Conservation (phyloP, 1,140 invertebrate genomes). For the Achroia grisella region DNA sequence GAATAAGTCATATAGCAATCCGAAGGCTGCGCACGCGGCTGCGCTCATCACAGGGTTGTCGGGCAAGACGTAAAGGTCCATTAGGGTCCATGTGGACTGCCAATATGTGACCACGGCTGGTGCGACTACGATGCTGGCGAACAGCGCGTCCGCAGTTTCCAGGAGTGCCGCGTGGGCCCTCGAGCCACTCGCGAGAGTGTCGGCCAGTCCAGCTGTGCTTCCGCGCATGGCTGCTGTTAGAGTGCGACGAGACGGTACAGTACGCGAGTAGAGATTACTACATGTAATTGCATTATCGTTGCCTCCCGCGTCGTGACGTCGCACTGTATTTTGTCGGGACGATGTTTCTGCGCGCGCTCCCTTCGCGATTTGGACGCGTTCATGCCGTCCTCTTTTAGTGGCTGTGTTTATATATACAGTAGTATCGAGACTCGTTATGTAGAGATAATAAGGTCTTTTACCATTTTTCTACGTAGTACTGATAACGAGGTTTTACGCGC, state of each 20-base stretch:
- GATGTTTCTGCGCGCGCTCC: neutral
- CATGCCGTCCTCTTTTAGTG: neutral
- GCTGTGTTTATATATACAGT: too few species aligned
- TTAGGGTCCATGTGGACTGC: conserved; percentile 88
- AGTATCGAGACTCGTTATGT: neutral
- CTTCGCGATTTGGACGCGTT: conserved; percentile 11
- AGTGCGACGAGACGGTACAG: conserved; percentile 36
- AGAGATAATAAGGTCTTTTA: conserved; percentile 9
- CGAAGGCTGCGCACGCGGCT: conserved; percentile 79
- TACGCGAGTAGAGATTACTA: conserved; percentile 43
- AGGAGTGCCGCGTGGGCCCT: conserved; percentile 76
- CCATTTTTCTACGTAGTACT: conserved; percentile 1
- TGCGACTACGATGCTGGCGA: conserved; percentile 82
- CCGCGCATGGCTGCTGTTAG: conserved; percentile 71
- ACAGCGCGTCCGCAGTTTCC: conserved; percentile 79
- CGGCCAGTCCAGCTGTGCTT: conserved; percentile 74
- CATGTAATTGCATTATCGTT: conserved; percentile 61
- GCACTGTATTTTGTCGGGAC: conserved; percentile 5
- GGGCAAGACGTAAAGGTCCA: conserved; percentile 82
- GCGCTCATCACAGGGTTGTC: conserved; percentile 75
- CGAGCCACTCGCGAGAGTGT: conserved; percentile 66
- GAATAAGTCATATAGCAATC: conserved; percentile 78
- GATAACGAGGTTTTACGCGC: too few species aligned
- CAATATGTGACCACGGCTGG: conserved; percentile 89
- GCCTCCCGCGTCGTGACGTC: conserved; percentile 43